These are phyloP conservation scores for Nothura maculosa DNA, from an alignment of 2,797 vertebrate genomes.

Conservation along the genomic window DNA sequence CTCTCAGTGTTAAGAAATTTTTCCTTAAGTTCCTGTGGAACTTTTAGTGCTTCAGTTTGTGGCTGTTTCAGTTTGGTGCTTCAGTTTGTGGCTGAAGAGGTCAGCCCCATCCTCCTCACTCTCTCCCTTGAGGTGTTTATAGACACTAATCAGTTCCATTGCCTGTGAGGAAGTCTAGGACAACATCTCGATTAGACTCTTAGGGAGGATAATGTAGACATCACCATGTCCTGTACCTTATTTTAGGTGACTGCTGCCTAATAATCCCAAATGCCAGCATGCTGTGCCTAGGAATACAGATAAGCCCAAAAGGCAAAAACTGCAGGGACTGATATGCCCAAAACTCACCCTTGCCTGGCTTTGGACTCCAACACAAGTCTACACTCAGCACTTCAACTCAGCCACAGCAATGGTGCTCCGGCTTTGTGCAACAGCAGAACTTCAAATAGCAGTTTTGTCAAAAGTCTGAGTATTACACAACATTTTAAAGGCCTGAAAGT, in stretches of 20 bases:
- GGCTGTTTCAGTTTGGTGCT: no score
- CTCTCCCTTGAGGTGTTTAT: no score
- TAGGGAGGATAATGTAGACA: neutral
- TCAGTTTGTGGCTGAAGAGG: no score
- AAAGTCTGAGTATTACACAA: neutral
- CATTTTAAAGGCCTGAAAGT: neutral
- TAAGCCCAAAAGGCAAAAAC: neutral
- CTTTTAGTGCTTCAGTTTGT: no score
- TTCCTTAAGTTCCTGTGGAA: no score
- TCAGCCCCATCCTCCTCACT: no score
- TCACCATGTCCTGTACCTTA: neutral
- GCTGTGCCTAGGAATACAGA: neutral
- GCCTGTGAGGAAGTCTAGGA: neutral
- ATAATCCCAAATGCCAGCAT: neutral
- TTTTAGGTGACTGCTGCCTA: neutral
- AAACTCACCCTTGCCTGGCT: neutral
- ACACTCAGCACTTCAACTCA: neutral
- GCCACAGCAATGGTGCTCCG: accelerated
- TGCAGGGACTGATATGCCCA: accelerated
- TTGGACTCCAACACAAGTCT: neutral
- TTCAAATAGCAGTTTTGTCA: neutral
- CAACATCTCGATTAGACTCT: neutral
- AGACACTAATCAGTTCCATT: no score
- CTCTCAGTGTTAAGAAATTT: no score
- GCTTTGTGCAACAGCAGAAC: neutral